phyloP scores from a whole-genome alignment of 2,888 invertebrate species.

The Smittia sp. region DNA sequence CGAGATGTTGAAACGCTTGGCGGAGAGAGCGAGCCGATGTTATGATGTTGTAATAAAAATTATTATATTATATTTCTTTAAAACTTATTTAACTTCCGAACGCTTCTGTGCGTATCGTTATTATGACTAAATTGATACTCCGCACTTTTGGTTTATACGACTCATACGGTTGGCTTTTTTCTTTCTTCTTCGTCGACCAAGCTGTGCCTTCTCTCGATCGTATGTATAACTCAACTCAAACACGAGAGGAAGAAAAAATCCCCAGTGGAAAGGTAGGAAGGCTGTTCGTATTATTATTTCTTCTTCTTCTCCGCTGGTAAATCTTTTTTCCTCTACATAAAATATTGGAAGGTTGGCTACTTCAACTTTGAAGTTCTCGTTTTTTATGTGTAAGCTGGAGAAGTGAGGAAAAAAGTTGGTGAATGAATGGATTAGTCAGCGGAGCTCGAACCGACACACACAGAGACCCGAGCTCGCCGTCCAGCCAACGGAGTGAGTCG shows the following conservation, averaged over 20 bases:
- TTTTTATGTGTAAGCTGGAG: slow-evolving; percentile 10
- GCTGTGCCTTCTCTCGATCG: slow-evolving; percentile 30
- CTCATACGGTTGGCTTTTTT: slow-evolving; percentile 35
- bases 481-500: neutral
- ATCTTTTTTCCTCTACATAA: slow-evolving; percentile 34
- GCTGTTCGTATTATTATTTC: slow-evolving; percentile 37
- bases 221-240: slow-evolving; percentile 33
- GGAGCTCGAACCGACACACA: neutral
- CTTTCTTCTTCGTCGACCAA: slow-evolving; percentile 22
- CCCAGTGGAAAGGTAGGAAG: slow-evolving; percentile 28
- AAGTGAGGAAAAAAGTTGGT: neutral
- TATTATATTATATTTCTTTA: slow-evolving; percentile 40
- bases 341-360: slow-evolving; percentile 41
- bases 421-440: slow-evolving; percentile 8
- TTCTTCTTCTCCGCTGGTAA: slow-evolving; percentile 36
- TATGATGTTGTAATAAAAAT: slow-evolving; percentile 40
- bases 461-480: neutral
- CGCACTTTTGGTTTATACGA: slow-evolving; percentile 41
- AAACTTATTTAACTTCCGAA: slow-evolving; percentile 41
- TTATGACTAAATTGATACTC: slow-evolving; percentile 41
- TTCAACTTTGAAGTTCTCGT: slow-evolving; percentile 31
- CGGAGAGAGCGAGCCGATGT: neutral
- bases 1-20: neutral
- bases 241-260: slow-evolving; percentile 11
- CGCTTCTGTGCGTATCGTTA: slow-evolving; percentile 41